Evolutionary conservation across 2,113 vertebrate genomes (phyloP), one percentile per base, ranked within the genome.

Genomic region (Pseudopipra pipra): DNA sequence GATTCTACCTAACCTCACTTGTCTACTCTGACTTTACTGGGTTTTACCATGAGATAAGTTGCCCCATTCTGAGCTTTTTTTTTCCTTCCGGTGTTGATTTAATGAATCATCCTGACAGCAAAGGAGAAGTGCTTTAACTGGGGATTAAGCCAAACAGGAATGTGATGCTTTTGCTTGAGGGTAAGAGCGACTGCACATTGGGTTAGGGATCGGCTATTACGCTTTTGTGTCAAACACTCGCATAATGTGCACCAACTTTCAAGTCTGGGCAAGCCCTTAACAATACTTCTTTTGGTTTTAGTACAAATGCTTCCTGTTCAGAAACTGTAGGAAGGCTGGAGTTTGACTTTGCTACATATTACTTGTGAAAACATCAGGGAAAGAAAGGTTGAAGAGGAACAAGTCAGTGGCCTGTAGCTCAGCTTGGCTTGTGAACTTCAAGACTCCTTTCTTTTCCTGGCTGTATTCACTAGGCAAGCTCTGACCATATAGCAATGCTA

Each of bases 31-130:
- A 54, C 73, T 87, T 76, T 17, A 22, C 61, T 4, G 1, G 12
- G 23, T 92, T 68, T 86, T 56, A 17, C 65, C 47, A 25, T 18
- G 28, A 91, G 47, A 51, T 55, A 54, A 13, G 43, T 81, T 90
- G 20, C 55, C 22, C 30, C 56, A 39, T 87, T 74, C 39, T 85
- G 55, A 56, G 24, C 12, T 35, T 46, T 83, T 59, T n/a, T 52
- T 46, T 67, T 52, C 39, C 55, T 84, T 90, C 35, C 12, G 23
- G 6, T 83, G 54, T 89, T 94, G 67, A 89, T 83, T 85, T 89
- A 93, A 62, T 96, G 90, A 96, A 39, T 97, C 89, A 94, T 90
- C 27, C 44, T 95, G 87, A 85, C 55, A 85, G 66, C 52, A 87
- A 54, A 92, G 79, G n/a, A 81, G 39, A 17, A 49, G 63, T 86